Evolutionary conservation across 2,113 vertebrate species (phyloP).

Genomic region (Naja naja): DNA sequence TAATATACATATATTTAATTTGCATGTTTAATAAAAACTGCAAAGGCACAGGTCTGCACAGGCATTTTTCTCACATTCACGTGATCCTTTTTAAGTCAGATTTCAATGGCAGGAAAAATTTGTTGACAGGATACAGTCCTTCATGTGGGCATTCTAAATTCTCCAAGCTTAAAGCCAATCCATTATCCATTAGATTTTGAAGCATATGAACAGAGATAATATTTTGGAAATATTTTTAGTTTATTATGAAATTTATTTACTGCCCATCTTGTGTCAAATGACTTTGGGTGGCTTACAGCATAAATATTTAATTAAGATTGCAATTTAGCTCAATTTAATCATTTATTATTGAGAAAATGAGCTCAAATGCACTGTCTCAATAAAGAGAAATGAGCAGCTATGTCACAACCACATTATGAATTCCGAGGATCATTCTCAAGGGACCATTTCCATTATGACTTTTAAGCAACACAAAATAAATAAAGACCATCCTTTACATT

Average conservation of each 20-base stretch:
- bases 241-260: neutral
- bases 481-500: neutral
- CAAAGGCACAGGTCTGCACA: neutral
- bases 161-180: neutral
- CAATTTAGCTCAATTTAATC: neutral
- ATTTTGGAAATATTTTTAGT: neutral
- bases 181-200: neutral
- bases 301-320: slow-evolving; percentile 1
- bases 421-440: neutral
- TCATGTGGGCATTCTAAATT: neutral
- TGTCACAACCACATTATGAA: neutral
- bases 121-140: neutral
- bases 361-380: slow-evolving; percentile 4
- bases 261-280: neutral
- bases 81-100: neutral
- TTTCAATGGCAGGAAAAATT: neutral
- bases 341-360: neutral
- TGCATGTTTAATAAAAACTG: neutral
- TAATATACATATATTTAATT: neutral
- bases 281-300: neutral
- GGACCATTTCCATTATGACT: neutral
- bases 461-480: neutral
- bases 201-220: neutral
- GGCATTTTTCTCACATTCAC: neutral
- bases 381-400: neutral